These are phyloP conservation scores for Pelodiscus sinensis DNA, from an alignment of 2,113 vertebrate species.

Conservation along the genomic window DNA sequence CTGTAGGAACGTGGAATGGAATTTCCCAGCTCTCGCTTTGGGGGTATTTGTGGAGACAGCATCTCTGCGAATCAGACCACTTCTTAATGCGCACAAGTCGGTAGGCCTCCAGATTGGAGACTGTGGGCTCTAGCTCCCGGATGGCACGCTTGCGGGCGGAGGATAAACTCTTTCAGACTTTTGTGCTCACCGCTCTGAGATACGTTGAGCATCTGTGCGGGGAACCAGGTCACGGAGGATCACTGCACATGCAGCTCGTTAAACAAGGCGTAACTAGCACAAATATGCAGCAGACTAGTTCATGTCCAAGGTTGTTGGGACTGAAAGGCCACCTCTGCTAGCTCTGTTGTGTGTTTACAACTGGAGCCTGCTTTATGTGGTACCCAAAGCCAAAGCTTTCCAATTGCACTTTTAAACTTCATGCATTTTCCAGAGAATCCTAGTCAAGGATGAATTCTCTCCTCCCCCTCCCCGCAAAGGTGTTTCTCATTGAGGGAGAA, in stretches of 20 bases:
- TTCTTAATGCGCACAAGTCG: background rate
- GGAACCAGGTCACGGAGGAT: background rate
- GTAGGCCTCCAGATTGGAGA: background rate
- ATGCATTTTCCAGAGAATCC: background rate
- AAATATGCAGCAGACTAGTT: background rate
- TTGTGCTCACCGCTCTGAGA: background rate
- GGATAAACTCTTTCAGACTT: background rate
- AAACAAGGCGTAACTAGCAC: background rate
- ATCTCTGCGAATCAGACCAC: background rate
- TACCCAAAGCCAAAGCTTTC: background rate
- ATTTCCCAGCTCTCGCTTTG: background rate
- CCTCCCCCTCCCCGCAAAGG: background rate
- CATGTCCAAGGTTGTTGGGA: background rate
- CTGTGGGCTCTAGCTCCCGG: background rate
- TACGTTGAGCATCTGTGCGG: background rate
- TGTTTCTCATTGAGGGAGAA: background rate
- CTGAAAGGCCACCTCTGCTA: background rate
- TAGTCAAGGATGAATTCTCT: background rate
- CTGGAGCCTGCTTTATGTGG: background rate
- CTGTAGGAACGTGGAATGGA: background rate
- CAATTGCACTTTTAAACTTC: background rate
- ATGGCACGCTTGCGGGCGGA: background rate
- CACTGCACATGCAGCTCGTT: background rate
- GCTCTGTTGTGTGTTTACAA: background rate
- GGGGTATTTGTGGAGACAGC: background rate